Evolutionary conservation across 2,797 vertebrate species (phyloP).

Genomic region (Craterocephalus amniculus): DNA sequence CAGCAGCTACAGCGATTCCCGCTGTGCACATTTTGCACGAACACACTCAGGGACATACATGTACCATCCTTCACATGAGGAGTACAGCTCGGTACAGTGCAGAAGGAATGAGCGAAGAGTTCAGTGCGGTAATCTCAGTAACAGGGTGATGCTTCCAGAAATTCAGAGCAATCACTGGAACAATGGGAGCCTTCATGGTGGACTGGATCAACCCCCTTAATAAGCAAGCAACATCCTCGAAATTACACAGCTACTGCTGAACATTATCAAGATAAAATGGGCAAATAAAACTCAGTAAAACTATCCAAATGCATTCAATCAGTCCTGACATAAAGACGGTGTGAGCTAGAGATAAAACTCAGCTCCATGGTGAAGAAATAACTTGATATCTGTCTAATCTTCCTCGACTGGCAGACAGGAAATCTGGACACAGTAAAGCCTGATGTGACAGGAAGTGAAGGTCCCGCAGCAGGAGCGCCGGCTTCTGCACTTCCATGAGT

Average conservation of each 20-base stretch:
- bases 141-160: conserved; percentile 29
- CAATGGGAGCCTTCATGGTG: conserved; percentile 51
- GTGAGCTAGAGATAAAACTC: conserved; percentile 1
- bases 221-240: conserved; percentile 7
- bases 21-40: conserved; percentile 36
- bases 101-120: conserved; percentile 39
- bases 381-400: conserved; percentile 53
- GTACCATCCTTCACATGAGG: neutral
- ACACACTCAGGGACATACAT: conserved; percentile 31
- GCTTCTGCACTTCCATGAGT: conserved; percentile 66
- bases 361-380: conserved; percentile 17
- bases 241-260: conserved; percentile 21
- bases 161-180: conserved; percentile 38
- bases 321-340: conserved; percentile 24
- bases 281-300: neutral
- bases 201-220: conserved; percentile 21
- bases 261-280: conserved; percentile 6
- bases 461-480: conserved; percentile 59
- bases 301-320: neutral
- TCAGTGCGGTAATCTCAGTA: conserved; percentile 18
- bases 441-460: conserved; percentile 67
- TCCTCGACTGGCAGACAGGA: conserved; percentile 65
- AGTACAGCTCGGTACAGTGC: conserved; percentile 11
- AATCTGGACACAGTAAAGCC: conserved; percentile 66
- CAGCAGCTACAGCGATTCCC: conserved; percentile 80